These are phyloP conservation scores for Poeciliopsis turneri DNA, from an alignment of 2,797 vertebrate species.

Conservation along the genomic window DNA sequence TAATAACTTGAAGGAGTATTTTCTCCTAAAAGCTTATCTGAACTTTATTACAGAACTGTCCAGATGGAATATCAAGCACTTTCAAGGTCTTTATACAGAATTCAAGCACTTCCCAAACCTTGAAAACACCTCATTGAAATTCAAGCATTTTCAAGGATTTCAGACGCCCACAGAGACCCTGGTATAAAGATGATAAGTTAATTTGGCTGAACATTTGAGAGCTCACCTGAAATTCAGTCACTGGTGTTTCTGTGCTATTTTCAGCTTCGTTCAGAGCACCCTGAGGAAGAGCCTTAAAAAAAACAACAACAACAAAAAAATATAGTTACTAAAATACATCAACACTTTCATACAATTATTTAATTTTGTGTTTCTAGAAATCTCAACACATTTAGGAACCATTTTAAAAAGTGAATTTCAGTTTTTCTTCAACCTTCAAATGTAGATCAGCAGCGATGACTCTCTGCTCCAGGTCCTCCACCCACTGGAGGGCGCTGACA, in stretches of 20 bases:
- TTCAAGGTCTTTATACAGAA: too few relatives aligned
- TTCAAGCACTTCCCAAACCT: too few relatives aligned
- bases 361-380: not conserved
- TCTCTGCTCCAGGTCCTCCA: constrained; percentile 93
- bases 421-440: constrained; percentile 81
- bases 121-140: too few relatives aligned
- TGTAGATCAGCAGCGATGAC: constrained; percentile 91
- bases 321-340: not conserved
- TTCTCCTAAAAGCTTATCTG: too few relatives aligned
- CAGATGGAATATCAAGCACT: too few relatives aligned
- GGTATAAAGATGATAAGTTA: not conserved
- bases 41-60: too few relatives aligned
- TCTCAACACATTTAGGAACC: not conserved
- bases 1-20: too few relatives aligned
- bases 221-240: constrained; percentile 79
- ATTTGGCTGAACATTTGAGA: not conserved
- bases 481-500: constrained; percentile 87
- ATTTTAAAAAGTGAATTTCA: not conserved
- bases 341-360: too few relatives aligned
- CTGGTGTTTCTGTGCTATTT: constrained; percentile 59
- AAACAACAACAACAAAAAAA: not conserved
- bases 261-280: constrained; percentile 66
- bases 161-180: too few relatives aligned
- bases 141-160: too few relatives aligned
- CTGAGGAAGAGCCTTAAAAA: constrained; percentile 72